These are phyloP conservation scores for Argyresthia goedartella DNA, from an alignment of 2,888 invertebrate species.

Conservation along the genomic window DNA sequence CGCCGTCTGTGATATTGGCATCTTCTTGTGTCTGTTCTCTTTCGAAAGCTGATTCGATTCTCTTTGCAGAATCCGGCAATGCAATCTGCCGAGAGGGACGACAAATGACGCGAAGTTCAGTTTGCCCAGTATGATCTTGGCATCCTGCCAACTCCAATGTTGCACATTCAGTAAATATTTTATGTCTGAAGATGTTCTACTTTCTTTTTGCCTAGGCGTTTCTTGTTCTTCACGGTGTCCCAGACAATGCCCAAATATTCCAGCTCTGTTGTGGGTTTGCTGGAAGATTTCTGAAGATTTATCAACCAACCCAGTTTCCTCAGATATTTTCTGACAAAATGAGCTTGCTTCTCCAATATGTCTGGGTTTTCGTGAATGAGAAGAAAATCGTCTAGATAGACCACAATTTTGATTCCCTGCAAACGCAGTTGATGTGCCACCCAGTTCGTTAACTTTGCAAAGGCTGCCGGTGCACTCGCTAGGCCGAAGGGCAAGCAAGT, in stretches of 20 bases:
- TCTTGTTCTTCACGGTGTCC: background rate
- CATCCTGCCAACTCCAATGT: background rate
- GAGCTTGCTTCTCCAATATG: background rate
- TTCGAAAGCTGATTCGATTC: no score
- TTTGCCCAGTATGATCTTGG: no score
- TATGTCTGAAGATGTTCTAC: background rate
- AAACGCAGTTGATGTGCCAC: background rate
- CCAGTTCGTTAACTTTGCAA: conserved; percentile 3
- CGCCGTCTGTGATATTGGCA: no score
- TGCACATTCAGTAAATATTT: background rate
- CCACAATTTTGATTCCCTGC: conserved; percentile 8
- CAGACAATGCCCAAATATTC: background rate
- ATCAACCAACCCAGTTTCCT: background rate
- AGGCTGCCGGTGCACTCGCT: background rate
- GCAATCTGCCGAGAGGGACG: no score
- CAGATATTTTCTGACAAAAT: background rate
- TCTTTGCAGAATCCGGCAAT: no score
- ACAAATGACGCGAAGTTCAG: no score
- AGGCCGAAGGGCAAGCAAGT: conserved; percentile 16
- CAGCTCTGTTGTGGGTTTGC: background rate
- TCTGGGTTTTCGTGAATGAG: conserved; percentile 6
- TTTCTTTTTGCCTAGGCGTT: background rate
- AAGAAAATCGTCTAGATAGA: conserved; percentile 15
- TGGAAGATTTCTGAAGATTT: background rate
- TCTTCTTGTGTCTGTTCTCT: no score